A percentile compares a stretch with the other conserved stretches of the same genome.
Conservation (phyloP, 2,797 vertebrate genomes). For the Coracias cyanogaster region DNA sequence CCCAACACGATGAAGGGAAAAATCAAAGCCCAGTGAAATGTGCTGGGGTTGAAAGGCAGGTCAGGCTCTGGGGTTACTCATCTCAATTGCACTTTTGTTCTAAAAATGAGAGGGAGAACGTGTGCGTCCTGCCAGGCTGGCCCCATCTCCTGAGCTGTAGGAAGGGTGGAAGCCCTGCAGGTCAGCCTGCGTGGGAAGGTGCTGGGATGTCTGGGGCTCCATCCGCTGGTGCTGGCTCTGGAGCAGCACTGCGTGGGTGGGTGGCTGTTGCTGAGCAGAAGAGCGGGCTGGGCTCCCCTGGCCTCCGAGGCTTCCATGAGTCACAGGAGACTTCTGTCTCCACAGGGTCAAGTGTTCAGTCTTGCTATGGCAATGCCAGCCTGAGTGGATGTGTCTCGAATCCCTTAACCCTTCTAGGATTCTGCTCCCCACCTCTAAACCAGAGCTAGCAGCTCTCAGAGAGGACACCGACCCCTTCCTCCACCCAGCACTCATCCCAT, state of each 20-base stretch:
- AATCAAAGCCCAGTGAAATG: background rate
- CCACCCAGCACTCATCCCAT: background rate
- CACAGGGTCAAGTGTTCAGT: background rate
- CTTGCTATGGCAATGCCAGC: background rate
- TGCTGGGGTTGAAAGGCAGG: background rate
- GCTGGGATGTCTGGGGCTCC: background rate
- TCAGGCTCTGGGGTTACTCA: background rate
- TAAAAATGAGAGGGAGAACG: background rate
- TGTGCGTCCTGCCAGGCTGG: background rate
- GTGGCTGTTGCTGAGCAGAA: background rate
- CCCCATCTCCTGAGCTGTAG: accelerated
- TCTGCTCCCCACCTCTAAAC: background rate
- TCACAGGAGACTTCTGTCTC: background rate
- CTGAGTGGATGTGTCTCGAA: background rate
- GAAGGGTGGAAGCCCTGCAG: background rate
- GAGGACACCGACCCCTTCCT: background rate
- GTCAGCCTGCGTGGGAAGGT: background rate
- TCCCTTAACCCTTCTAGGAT: background rate
- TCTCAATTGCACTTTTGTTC: conserved; percentile 13
- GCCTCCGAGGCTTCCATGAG: background rate
- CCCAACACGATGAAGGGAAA: background rate
- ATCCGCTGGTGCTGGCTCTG: background rate
- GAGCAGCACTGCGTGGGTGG: background rate
- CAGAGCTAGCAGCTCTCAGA: background rate
- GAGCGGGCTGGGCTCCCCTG: accelerated